phyloP scores from a whole-genome alignment of 2,113 vertebrate genomes.

The Saccopteryx bilineata region DNA sequence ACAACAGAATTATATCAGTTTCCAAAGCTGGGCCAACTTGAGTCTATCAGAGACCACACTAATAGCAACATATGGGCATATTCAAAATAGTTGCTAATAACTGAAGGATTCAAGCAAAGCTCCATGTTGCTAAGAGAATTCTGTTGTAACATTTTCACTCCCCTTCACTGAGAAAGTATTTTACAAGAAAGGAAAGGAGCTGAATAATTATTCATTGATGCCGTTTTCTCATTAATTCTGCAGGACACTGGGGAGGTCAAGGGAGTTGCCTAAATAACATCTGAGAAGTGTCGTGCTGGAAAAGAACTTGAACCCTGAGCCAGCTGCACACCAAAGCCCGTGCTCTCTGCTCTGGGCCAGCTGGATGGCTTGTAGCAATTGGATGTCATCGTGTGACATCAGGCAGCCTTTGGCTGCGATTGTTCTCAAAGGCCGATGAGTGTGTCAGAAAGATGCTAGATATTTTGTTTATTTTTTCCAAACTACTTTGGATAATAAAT shows the following conservation, averaged over 20 bases:
- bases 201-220: not conserved
- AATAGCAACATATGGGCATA: not conserved
- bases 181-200: not conserved
- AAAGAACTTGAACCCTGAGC: not conserved
- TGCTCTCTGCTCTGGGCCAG: too few relatives aligned
- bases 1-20: not conserved
- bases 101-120: not conserved
- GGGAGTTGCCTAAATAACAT: not conserved
- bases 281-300: not conserved
- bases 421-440: not conserved
- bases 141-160: not conserved
- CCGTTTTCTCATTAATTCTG: not conserved
- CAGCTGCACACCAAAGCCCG: not conserved
- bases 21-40: not conserved
- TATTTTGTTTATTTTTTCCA: not conserved
- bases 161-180: not conserved
- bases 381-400: too few relatives aligned
- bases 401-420: not conserved
- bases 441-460: not conserved
- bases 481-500: not conserved
- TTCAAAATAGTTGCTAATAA: not conserved
- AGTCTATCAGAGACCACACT: not conserved
- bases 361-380: rapidly evolving
- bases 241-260: not conserved
- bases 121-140: not conserved